Conservation (phyloP, 2,797 vertebrate species). For the Sparus aurata region DNA sequence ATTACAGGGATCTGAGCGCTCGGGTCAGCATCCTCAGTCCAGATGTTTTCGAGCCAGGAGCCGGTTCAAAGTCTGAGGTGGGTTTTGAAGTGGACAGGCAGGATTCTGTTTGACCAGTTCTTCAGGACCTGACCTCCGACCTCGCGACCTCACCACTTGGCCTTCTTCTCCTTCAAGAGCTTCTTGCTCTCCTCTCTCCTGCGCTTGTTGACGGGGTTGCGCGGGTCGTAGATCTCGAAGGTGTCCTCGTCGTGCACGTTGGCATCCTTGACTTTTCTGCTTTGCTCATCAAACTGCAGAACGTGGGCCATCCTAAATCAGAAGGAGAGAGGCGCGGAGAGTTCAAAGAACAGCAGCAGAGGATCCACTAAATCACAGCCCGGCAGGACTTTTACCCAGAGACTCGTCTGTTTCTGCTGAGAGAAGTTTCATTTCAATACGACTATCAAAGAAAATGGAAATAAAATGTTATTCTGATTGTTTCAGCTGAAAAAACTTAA, state of each 20-base stretch:
- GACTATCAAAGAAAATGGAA: neutral
- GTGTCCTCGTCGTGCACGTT: conserved; percentile 97
- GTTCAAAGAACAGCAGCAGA: conserved; percentile 61
- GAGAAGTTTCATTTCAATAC: neutral
- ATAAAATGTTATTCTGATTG: neutral
- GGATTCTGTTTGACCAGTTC: conserved; percentile 29
- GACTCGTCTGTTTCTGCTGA: neutral
- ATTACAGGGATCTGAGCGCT: conserved; percentile 44
- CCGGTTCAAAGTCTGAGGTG: conserved; percentile 15
- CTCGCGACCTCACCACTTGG: conserved; percentile 87
- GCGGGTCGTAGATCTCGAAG: conserved; percentile 98
- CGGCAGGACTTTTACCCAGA: conserved; percentile 11
- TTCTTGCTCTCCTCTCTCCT: conserved; percentile 98
- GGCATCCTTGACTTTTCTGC: conserved; percentile 97
- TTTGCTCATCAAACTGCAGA: conserved; percentile 97
- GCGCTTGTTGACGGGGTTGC: conserved; percentile 98
- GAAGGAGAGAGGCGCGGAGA: conserved; percentile 53
- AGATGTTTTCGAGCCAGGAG: conserved; percentile 62
- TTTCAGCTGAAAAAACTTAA: neutral
- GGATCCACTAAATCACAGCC: conserved; percentile 68
- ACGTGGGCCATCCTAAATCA: conserved; percentile 94
- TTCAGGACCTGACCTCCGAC: conserved; percentile 36
- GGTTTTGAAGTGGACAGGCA: conserved; percentile 44
- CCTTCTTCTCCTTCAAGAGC: conserved; percentile 96
- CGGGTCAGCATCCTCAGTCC: conserved; percentile 54